These are phyloP conservation scores for Phymastichus coffea DNA, from an alignment of 1,140 invertebrate genomes.

Conservation along the genomic window DNA sequence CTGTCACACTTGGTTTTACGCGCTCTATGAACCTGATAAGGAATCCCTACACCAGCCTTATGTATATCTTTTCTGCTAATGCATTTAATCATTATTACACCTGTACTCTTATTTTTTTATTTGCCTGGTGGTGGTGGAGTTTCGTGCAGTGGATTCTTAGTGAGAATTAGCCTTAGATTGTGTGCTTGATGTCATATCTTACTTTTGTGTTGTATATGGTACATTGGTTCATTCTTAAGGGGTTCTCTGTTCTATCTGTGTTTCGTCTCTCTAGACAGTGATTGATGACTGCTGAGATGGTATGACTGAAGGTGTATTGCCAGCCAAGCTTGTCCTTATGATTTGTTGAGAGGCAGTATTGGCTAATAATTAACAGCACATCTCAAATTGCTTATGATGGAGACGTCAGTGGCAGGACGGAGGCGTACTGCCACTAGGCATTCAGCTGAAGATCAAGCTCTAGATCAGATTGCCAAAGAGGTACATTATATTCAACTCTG, in stretches of 20 bases:
- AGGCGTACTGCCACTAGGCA: conserved; percentile 71
- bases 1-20: no score
- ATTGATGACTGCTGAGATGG: conserved; percentile 19
- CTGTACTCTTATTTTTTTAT: no score
- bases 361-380: conserved; percentile 17
- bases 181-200: no score
- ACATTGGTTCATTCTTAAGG: conserved; percentile 8
- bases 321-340: conserved; percentile 11
- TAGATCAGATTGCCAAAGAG: conserved; percentile 89
- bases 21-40: no score
- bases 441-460: conserved; percentile 81
- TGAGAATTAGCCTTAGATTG: no score
- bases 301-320: conserved; percentile 3
- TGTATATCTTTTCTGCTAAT: no score
- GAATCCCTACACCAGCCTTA: no score
- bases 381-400: conserved; percentile 51
- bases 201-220: conserved; percentile 15
- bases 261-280: conserved; percentile 18
- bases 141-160: no score
- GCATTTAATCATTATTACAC: no score
- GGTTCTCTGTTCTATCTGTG: conserved; percentile 24
- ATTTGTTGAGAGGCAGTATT: conserved; percentile 10
- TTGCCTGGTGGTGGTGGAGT: no score
- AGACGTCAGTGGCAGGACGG: conserved; percentile 67
- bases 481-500: conserved; percentile 54